phyloP scores from a whole-genome alignment of 2,888 invertebrate species.

The Meandrusa payeni region DNA sequence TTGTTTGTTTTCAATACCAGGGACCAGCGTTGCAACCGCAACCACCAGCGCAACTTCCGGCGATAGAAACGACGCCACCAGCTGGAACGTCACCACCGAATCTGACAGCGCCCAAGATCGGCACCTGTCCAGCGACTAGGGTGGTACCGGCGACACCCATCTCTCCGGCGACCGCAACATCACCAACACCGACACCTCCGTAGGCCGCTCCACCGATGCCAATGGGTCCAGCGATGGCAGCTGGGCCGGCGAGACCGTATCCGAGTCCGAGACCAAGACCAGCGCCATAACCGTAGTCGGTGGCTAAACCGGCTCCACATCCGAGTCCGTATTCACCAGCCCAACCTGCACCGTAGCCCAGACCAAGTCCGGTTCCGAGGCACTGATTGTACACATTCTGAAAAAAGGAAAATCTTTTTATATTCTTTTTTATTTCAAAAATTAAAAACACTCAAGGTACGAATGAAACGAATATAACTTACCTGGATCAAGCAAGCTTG shows the following conservation, averaged over 20 bases:
- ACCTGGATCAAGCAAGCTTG: too few species aligned
- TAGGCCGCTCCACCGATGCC: constrained; percentile 26
- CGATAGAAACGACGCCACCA: constrained; percentile 44
- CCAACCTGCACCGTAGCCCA: constrained; percentile 5
- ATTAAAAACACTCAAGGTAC: too few species aligned
- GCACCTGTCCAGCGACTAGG: constrained; percentile 41
- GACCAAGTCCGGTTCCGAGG: constrained; percentile 1
- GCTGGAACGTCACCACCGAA: constrained; percentile 46
- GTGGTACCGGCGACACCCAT: constrained; percentile 31
- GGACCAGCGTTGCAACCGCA: too few species aligned
- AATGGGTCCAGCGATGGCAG: constrained; percentile 24
- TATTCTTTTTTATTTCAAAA: too few species aligned
- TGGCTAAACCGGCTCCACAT: constrained; percentile 4
- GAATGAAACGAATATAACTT: too few species aligned
- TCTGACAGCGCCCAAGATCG: constrained; percentile 44
- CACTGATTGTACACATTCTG: constrained; percentile 27
- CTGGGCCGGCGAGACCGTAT: constrained; percentile 26
- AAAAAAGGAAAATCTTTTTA: constrained; percentile 4
- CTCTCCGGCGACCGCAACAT: constrained; percentile 27
- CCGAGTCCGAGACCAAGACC: constrained; percentile 27
- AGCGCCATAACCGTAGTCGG: constrained; percentile 14
- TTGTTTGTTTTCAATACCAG: too few species aligned
- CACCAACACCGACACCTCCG: constrained; percentile 28
- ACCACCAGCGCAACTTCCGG: constrained; percentile 45
- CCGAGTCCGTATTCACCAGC: constrained; percentile 9